Percentiles rank a stretch among this genome's conserved stretches.
Conservation (phyloP, 2,113 vertebrate genomes). For the Podarcis muralis region DNA sequence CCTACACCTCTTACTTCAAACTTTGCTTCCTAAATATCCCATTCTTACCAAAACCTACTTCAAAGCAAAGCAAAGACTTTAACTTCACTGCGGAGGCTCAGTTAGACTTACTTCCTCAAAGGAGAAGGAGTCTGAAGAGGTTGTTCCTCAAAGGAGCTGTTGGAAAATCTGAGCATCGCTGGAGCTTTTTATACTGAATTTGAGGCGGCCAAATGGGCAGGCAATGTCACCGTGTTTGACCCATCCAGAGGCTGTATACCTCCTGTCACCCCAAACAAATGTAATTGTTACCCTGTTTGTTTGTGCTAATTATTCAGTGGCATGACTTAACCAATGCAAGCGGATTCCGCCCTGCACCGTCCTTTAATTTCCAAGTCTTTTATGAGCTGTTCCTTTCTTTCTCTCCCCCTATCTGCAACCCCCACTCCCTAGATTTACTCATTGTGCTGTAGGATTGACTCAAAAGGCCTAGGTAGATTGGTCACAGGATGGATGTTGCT, state of each 20-base stretch:
- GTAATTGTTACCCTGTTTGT: not conserved
- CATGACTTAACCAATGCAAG: not conserved
- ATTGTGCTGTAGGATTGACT: not conserved
- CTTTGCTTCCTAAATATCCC: too few relatives aligned
- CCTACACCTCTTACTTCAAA: too few relatives aligned
- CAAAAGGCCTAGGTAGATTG: not conserved
- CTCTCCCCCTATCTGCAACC: too few relatives aligned
- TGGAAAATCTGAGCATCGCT: not conserved
- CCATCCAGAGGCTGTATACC: not conserved
- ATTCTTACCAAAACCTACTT: too few relatives aligned
- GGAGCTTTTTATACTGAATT: not conserved
- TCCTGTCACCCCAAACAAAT: not conserved
- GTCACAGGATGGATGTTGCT: not conserved
- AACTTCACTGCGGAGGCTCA: not conserved
- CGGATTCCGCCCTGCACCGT: not conserved
- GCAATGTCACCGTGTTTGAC: not conserved
- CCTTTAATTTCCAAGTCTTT: not conserved
- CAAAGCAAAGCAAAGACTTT: not conserved
- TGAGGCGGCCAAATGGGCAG: not conserved
- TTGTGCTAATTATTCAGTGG: not conserved
- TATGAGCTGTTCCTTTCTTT: too few relatives aligned
- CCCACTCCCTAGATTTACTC: not conserved
- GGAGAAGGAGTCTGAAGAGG: not conserved
- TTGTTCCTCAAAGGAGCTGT: not conserved
- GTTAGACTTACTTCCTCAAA: not conserved